Evolutionary conservation across 2,888 invertebrate species (phyloP).

Genomic region (Diarsia mendica): DNA sequence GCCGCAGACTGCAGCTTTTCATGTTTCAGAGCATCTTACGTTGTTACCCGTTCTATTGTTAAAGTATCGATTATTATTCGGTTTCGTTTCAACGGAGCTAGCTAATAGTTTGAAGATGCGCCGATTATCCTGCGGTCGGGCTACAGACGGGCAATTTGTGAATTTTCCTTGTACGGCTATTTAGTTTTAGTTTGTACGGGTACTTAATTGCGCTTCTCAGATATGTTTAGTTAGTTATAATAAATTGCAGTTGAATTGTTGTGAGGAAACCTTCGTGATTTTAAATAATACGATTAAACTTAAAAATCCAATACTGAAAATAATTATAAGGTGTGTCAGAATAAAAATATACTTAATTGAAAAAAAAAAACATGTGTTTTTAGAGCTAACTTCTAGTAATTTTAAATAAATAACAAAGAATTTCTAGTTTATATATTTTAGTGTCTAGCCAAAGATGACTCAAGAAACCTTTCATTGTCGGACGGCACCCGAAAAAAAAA

Average conservation of each 20-base stretch:
- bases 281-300: background rate
- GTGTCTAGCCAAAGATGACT: slow-evolving; percentile 38
- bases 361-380: background rate
- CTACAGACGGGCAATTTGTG: slow-evolving; percentile 36
- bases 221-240: background rate
- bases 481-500: slow-evolving; percentile 36
- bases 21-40: slow-evolving; percentile 75
- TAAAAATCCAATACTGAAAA: background rate
- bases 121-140: slow-evolving; percentile 54
- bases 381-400: background rate
- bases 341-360: background rate
- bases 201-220: background rate
- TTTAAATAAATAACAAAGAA: background rate
- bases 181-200: slow-evolving; percentile 14
- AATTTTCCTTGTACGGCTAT: slow-evolving; percentile 39
- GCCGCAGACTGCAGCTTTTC: slow-evolving; percentile 82
- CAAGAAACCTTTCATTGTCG: slow-evolving; percentile 23
- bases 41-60: slow-evolving; percentile 72
- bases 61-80: slow-evolving; percentile 73
- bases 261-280: background rate
- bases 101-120: slow-evolving; percentile 54
- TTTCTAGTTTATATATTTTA: slow-evolving; percentile 11
- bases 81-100: slow-evolving; percentile 54
- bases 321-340: background rate
- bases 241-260: background rate